These are phyloP conservation scores for Carapus acus DNA, from an alignment of 2,797 vertebrate species.

Conservation along the genomic window DNA sequence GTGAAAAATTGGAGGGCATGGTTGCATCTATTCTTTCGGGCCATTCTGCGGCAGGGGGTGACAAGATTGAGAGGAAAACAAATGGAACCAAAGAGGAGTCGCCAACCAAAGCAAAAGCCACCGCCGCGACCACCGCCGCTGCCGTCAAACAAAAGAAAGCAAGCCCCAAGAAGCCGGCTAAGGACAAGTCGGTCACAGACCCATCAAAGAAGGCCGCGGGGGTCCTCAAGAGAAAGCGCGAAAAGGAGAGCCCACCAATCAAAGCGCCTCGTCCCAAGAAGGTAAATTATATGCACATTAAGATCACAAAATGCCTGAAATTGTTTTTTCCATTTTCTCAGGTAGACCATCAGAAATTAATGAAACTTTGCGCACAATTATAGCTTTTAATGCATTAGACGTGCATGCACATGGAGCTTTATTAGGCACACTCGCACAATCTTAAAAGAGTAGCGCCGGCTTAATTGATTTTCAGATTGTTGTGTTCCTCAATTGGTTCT, in stretches of 20 bases:
- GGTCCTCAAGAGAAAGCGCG: constrained; percentile 58
- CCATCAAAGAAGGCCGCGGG: constrained; percentile 51
- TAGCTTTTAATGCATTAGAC: neutral
- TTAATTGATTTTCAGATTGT: neutral
- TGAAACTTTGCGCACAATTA: too few relatives aligned
- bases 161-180: constrained; percentile 59
- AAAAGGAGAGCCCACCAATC: constrained; percentile 49
- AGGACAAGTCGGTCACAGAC: constrained; percentile 56
- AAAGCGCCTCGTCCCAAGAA: constrained; percentile 65
- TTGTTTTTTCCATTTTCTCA: too few relatives aligned
- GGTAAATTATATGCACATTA: constrained; percentile 51
- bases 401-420: neutral
- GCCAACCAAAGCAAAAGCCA: constrained; percentile 63
- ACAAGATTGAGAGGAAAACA: constrained; percentile 61
- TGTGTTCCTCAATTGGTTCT: neutral
- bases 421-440: neutral
- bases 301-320: too few relatives aligned
- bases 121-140: too few relatives aligned
- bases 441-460: neutral
- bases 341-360: too few relatives aligned
- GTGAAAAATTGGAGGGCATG: constrained; percentile 63
- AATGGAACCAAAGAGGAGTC: constrained; percentile 71
- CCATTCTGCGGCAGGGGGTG: constrained; percentile 46
- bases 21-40: constrained; percentile 63
- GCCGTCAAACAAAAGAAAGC: constrained; percentile 64